Evolutionary conservation across 2,113 vertebrate species (phyloP), one percentile per base, ranked within the genome.

Genomic region (Sander lucioperca): DNA sequence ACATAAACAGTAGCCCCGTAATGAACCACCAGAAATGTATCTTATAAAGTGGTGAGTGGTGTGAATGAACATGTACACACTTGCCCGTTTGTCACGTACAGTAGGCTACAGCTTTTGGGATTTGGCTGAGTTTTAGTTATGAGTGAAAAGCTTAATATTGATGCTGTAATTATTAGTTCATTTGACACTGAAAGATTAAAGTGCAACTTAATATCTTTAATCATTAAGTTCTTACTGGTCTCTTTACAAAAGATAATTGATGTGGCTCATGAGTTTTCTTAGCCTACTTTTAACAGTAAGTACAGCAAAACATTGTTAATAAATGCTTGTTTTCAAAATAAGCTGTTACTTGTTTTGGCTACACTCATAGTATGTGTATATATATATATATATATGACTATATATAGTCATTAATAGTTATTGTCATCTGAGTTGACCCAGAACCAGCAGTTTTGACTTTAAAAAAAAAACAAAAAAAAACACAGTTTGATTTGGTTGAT

Each of bases 11-110:
- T 1, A 61, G 27, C 1, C 27, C 66, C 2, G 0, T 65, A 64
- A 85, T 90, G 66, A 83, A 65, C 50, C 50, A 69, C n/a, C 23
- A 65, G n/a, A 86, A 50, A 47, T 7, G 6, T 48, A 23, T 14
- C 6, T 51, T 59, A 39, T 30, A 23, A 58, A 62, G 53, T 10
- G 25, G 1, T 15, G 53, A 70, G 14, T 54, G 13, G 12, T 73
- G 74, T 25, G 57, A 76, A 43, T 45, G 27, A 62, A 54, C 14
- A 19, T 74, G 74, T 45, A 56, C 64, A 11, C 39, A 43, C 2
- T 19, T 5, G 4, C 56, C 59, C n/a, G 6, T 75, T 63, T 75
- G 47, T 74, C 58, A 50, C 6, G 1, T 33, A 25, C 2, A 39
- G 9, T 39, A 39, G 39, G 39, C 39, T 10, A 39, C 48, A 3